Conservation (phyloP, 2,113 vertebrate genomes). For the Arenaria interpres region DNA sequence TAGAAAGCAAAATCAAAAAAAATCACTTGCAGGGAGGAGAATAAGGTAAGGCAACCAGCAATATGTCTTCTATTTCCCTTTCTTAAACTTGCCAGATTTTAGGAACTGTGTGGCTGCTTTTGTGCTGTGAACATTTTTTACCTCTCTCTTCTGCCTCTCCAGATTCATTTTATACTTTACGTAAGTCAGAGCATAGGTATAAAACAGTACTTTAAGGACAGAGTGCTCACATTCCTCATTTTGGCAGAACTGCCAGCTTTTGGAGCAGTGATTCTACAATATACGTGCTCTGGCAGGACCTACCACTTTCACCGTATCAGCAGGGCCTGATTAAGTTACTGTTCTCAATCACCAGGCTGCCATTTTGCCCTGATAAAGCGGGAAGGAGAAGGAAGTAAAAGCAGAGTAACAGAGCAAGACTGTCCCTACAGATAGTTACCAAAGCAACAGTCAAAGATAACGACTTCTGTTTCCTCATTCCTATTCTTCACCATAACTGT, state of each 20-base stretch:
- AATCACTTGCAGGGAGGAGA: background rate
- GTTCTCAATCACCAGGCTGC: background rate
- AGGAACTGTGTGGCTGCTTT: background rate
- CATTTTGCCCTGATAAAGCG: background rate
- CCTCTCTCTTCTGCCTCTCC: background rate
- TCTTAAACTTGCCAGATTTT: background rate
- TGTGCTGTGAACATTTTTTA: background rate
- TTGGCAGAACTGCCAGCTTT: background rate
- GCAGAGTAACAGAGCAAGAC: background rate
- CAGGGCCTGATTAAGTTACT: background rate
- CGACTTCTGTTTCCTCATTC: background rate
- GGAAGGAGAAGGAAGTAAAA: background rate
- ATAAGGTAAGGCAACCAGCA: background rate
- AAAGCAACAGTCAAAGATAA: background rate
- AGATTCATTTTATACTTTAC: background rate
- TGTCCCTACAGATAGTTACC: background rate
- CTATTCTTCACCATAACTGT: background rate
- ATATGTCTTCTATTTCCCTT: background rate
- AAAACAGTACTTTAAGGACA: background rate
- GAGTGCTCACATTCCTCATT: background rate
- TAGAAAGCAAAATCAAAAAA: background rate
- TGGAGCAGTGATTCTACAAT: background rate
- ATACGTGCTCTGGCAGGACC: background rate
- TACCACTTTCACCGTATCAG: background rate
- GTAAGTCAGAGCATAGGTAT: background rate